Conservation (phyloP, 2,888 invertebrate genomes). For the Phortica magna region DNA sequence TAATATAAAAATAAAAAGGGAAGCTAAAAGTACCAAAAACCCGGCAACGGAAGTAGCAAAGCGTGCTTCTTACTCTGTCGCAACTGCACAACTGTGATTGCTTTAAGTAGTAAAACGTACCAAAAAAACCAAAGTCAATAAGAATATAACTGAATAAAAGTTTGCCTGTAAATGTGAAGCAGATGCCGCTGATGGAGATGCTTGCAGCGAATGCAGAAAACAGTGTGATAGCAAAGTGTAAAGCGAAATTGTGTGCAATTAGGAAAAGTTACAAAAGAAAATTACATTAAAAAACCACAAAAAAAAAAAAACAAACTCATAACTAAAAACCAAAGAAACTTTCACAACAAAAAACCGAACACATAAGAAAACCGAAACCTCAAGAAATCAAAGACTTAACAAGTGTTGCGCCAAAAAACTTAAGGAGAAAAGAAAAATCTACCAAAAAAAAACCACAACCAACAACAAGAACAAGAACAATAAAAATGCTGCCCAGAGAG, state of each 20-base stretch:
- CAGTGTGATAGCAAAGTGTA: conserved; percentile 51
- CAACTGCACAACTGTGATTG: conserved; percentile 24
- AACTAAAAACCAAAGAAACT: neutral
- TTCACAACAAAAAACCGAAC: neutral
- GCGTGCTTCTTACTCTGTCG: neutral
- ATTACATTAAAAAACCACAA: conserved; percentile 2
- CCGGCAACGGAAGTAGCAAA: conserved; percentile 3
- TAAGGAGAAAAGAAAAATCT: no score
- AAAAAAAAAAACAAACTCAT: no score
- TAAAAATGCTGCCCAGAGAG: neutral
- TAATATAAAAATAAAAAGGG: conserved; percentile 20
- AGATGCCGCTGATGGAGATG: conserved; percentile 10
- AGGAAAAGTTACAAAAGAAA: conserved; percentile 37
- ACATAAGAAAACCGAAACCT: no score
- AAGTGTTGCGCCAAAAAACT: no score
- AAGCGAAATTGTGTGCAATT: conserved; percentile 50
- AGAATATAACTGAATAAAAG: conserved; percentile 22
- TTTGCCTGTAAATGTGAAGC: neutral
- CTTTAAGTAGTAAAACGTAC: conserved; percentile 15
- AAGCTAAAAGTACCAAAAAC: conserved; percentile 16
- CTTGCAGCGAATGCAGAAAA: conserved; percentile 51
- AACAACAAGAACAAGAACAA: neutral
- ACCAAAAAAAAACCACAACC: neutral
- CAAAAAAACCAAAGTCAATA: conserved; percentile 11
- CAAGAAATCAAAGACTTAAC: no score